Percentiles rank a stretch among this genome's conserved stretches.
These are phyloP conservation scores for Nyctibius grandis DNA, from an alignment of 2,797 vertebrate genomes.

Conservation along the genomic window DNA sequence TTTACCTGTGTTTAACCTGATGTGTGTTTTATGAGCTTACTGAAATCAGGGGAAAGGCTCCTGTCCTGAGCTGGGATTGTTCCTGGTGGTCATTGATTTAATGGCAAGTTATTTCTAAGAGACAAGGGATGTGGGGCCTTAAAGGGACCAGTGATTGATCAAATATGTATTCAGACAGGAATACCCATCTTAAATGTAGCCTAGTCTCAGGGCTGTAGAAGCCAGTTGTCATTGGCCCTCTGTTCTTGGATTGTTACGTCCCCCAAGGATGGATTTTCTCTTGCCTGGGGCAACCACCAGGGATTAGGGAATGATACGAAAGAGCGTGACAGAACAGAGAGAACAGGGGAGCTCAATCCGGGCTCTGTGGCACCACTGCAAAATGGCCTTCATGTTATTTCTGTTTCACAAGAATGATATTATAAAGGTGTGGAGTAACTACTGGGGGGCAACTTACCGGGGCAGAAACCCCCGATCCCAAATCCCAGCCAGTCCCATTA, in stretches of 20 bases:
- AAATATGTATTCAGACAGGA: not conserved
- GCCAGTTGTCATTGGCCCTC: rapidly evolving
- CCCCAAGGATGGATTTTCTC: not conserved
- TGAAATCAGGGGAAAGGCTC: not conserved
- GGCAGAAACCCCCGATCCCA: too few species aligned
- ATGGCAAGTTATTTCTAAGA: not conserved
- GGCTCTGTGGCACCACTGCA: not conserved
- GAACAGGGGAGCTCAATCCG: not conserved
- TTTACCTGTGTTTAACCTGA: not conserved
- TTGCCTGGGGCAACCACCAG: not conserved
- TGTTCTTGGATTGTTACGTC: not conserved
- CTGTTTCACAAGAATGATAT: not conserved
- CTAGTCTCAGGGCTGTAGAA: not conserved
- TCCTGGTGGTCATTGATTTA: not conserved
- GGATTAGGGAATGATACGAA: not conserved
- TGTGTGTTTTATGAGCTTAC: not conserved
- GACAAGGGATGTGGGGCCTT: not conserved
- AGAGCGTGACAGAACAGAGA: not conserved
- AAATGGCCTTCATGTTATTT: not conserved
- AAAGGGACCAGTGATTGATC: not conserved
- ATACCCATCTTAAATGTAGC: not conserved
- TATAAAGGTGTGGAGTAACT: not conserved
- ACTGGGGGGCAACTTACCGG: too few species aligned
- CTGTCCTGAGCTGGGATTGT: not conserved
- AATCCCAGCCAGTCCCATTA: too few species aligned